Base-by-base conservation (phyloP, 2,113 vertebrate genomes). In the Piaya cayana region DNA sequence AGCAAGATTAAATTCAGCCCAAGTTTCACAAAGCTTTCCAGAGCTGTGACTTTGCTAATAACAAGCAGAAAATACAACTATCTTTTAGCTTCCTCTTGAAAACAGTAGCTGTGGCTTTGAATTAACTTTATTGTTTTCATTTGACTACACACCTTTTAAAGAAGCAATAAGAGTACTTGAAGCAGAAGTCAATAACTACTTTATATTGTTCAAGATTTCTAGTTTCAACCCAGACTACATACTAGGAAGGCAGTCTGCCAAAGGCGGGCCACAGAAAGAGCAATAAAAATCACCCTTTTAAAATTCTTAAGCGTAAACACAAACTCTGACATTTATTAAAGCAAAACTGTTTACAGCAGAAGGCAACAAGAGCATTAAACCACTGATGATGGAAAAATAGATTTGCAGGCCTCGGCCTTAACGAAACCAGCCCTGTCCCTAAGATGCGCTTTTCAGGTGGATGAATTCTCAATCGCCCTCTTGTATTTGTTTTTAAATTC, bases 81-180 rank as follows among this genome's bases (percentile, higher is more conserved):
- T 6, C 30, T 93, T 77, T 68, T 36, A 71, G 16, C 23, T 67
- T 95, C 81, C 60, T 78, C 45, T 85, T 60, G 64, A 74, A 95
- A 93, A 95, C 6, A 92, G 67, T 65, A 82, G 79, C 56, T 77
- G 15, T 68, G 45, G 19, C 65, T 91, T 64, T 70, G 71, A 91
- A 87, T 70, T 92, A 88, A 75, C 17, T 8, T 86, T 50, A 34
- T 23, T 62, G 70, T 72, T 95, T 94, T 89, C 69, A 19, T 78
- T 89, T 87, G 82, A 74, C 50, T 88, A 70, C 63, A 82, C 77
- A 86, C 20, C 47, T 89, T 88, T 68, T n/a, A 87, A 82, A 81
- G 78, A 58, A 72, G 43, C 36, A 79, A 27, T 9, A 77, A 86
- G 63, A 88, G 72, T 29, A 17, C 19, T 43, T 43, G 79, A 88